These are phyloP conservation scores for Agapornis canus DNA, from an alignment of 2,797 vertebrate genomes.

Conservation along the genomic window DNA sequence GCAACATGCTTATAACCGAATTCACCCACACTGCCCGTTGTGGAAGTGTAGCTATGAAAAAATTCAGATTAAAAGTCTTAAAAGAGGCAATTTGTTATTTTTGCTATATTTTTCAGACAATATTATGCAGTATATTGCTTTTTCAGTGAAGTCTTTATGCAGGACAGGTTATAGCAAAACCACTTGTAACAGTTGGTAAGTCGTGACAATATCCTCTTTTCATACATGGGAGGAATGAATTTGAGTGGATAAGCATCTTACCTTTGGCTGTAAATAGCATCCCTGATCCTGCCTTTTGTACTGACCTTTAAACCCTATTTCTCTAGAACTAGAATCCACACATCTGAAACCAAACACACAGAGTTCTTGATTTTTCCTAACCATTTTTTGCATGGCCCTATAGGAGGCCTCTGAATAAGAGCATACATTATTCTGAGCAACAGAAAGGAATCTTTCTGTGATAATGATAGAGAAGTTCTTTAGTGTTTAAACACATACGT, in stretches of 20 bases:
- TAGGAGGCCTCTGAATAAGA: not conserved
- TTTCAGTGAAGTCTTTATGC: not conserved
- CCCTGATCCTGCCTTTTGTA: constrained; percentile 22
- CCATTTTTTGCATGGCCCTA: not conserved
- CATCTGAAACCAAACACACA: not conserved
- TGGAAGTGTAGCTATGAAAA: not conserved
- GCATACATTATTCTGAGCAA: not conserved
- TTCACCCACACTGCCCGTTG: not conserved
- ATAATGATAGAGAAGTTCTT: not conserved
- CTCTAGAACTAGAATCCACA: not conserved
- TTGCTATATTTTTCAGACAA: not conserved
- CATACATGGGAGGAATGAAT: not conserved
- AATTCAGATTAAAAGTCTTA: not conserved
- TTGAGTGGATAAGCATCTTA: constrained; percentile 21
- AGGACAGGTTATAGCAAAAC: not conserved
- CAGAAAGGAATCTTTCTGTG: not conserved
- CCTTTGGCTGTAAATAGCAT: constrained; percentile 33
- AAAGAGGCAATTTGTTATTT: not conserved
- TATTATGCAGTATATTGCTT: not conserved
- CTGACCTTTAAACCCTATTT: constrained; percentile 7
- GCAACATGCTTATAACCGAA: not conserved
- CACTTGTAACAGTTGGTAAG: not conserved
- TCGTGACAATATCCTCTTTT: not conserved
- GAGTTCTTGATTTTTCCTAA: not conserved
- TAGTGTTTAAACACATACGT: constrained; percentile 73